Evolutionary conservation across 2,113 vertebrate species (phyloP).

Genomic region (Semnopithecus entellus): DNA sequence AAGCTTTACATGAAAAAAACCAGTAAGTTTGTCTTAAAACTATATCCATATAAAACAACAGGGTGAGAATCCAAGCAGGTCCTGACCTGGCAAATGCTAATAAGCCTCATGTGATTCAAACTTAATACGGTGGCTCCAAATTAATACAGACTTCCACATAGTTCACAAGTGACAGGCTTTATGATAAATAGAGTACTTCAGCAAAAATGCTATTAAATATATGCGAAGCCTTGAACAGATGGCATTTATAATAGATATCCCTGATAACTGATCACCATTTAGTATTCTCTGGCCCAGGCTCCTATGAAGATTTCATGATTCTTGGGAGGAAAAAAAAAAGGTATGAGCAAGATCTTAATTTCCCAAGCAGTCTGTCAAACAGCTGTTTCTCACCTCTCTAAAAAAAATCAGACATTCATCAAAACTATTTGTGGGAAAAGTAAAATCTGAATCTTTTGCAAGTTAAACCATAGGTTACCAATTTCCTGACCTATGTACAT

Average conservation of each 20-base stretch:
- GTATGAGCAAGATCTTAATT: constrained; percentile 56
- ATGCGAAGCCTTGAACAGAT: constrained; percentile 64
- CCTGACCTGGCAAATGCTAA: constrained; percentile 48
- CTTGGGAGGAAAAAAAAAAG: background rate
- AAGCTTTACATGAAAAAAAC: constrained; percentile 2
- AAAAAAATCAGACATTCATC: constrained; percentile 26
- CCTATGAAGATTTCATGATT: constrained; percentile 48
- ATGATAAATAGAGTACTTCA: constrained; percentile 67
- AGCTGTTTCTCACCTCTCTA: constrained; percentile 39
- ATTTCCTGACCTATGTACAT: background rate
- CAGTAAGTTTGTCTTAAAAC: background rate
- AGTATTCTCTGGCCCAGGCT: constrained; percentile 41
- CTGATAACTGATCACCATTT: constrained; percentile 70
- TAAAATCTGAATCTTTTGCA: constrained; percentile 31
- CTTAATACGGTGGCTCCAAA: constrained; percentile 2
- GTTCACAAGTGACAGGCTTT: constrained; percentile 66
- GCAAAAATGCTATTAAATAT: constrained; percentile 69
- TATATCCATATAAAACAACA: background rate
- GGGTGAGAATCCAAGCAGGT: background rate
- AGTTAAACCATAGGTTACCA: background rate
- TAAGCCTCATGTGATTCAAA: constrained; percentile 44
- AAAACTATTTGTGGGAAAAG: constrained; percentile 40
- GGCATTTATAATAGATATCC: constrained; percentile 71
- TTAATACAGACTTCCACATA: constrained; percentile 64
- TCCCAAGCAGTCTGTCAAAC: constrained; percentile 55